phyloP scores from a whole-genome alignment of 2,113 vertebrate genomes.

The Danionella cerebrum region DNA sequence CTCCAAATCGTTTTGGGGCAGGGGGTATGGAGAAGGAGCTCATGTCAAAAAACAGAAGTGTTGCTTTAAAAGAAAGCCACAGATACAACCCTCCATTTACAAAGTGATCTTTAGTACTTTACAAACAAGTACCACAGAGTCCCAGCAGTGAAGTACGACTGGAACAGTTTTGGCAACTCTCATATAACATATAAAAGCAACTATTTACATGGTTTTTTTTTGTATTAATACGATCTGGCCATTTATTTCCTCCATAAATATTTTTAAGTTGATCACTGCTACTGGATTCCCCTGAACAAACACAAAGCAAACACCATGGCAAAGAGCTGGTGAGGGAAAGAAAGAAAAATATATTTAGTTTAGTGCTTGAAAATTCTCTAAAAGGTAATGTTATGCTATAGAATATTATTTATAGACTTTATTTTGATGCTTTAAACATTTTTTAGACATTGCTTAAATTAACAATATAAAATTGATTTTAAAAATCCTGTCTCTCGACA shows the following conservation, averaged over 20 bases:
- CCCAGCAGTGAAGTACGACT: constrained; percentile 66
- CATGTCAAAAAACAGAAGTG: too few species aligned
- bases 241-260: constrained; percentile 24
- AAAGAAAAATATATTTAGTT: neutral
- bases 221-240: neutral
- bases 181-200: constrained; percentile 47
- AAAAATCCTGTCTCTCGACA: neutral
- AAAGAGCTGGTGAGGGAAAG: constrained; percentile 68
- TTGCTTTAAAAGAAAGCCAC: neutral
- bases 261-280: constrained; percentile 24
- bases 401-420: neutral
- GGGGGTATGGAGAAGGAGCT: too few species aligned
- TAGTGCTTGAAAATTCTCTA: too few species aligned
- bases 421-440: neutral
- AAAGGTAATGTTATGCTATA: neutral
- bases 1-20: too few species aligned
- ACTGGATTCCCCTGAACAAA: constrained; percentile 88
- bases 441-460: neutral
- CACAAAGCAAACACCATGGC: constrained; percentile 95
- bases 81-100: neutral
- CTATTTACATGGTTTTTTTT: constrained; percentile 38
- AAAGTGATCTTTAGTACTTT: constrained; percentile 7
- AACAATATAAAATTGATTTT: neutral
- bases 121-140: constrained; percentile 50
- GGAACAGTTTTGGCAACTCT: constrained; percentile 49